A percentile compares a stretch with the other conserved stretches of the same genome.
phyloP scores from a whole-genome alignment of 2,888 invertebrate genomes.

The Microdon myrmicae region DNA sequence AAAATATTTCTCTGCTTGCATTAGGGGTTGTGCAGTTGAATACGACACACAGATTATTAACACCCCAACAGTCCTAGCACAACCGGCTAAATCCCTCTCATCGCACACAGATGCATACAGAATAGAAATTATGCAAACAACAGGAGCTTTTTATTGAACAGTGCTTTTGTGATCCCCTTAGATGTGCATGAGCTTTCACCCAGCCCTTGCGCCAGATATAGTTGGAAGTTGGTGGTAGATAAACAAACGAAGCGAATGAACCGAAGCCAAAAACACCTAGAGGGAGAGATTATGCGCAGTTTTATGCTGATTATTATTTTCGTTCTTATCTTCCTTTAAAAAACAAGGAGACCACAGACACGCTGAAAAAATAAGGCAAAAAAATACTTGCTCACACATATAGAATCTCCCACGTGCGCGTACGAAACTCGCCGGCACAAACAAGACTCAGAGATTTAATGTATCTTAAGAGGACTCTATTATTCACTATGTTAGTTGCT shows the following conservation, averaged over 20 bases:
- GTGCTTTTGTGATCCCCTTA: conserved; percentile 18
- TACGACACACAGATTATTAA: conserved; percentile 34
- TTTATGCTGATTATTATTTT: conserved; percentile 22
- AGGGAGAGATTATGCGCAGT: conserved; percentile 42
- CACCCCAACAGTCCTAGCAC: conserved; percentile 33
- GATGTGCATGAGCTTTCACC: conserved; percentile 55
- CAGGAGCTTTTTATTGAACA: neutral
- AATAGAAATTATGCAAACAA: conserved; percentile 30
- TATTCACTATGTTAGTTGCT: conserved; percentile 16
- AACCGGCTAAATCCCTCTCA: conserved; percentile 28
- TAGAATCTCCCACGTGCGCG: conserved; percentile 46
- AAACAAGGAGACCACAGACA: too few species aligned
- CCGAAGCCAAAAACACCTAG: conserved; percentile 14
- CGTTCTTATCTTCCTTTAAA: conserved; percentile 1
- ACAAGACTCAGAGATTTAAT: neutral
- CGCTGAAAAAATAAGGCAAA: too few species aligned
- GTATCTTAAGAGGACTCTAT: conserved; percentile 26
- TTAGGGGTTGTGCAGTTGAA: conserved; percentile 19
- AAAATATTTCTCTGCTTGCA: too few species aligned
- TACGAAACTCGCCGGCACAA: neutral
- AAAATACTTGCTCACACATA: too few species aligned
- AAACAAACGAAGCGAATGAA: neutral
- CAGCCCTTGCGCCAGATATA: conserved; percentile 53
- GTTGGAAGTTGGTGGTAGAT: conserved; percentile 4
- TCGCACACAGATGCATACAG: neutral